Base-by-base conservation (phyloP, 1,140 invertebrate genomes). In the Pogonus chalceus region DNA sequence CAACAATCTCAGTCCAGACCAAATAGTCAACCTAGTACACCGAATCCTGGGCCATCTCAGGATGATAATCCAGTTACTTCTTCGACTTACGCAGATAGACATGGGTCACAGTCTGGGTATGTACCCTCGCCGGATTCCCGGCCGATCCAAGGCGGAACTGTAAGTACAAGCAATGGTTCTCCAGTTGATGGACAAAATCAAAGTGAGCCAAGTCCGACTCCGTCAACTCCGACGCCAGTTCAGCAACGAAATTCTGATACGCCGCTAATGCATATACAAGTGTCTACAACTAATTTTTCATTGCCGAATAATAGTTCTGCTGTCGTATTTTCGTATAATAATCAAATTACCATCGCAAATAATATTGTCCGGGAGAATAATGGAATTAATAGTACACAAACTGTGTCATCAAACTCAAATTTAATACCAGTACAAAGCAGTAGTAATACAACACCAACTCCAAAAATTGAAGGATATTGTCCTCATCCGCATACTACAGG, bases 91-190 rank as follows among this genome's bases (percentile, higher is more conserved):
- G 74, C 76, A 1, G 82, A 84, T 31, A 75, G 79, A 59, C 73
- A 73, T 59, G 66, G 60, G 21, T 65, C 63, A 52, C 66, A 71
- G 43, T 59, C 72, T 56, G 37, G 37, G 18, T 43, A 43, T 43
- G 37, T 43, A 4, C 37, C 37, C 9, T 64, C 66, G 48, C 64
- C 74, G 35, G 75, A 85, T 64, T 76, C 77, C 12, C 73, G 81
- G 56, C 85, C 83, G 0, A 86, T 87, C 55, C 84, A 87, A 69
- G 84, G 83, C 14, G 84, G 82, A 1, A 79, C 84, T 7, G 81
- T 87, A 2, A 85, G 83, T 60, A 87, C 85, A 1, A 86, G 84
- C 66, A 82, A 85, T 59, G 81, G 83, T 14, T 84, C 82, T 3
- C 79, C 80, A 0, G 72, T 79, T 12, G 79, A 82, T 52, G 78